A percentile compares a stretch with the other conserved stretches of the same genome.
These are phyloP conservation scores for Tachina lurida DNA, from an alignment of 2,888 invertebrate species.

Conservation along the genomic window DNA sequence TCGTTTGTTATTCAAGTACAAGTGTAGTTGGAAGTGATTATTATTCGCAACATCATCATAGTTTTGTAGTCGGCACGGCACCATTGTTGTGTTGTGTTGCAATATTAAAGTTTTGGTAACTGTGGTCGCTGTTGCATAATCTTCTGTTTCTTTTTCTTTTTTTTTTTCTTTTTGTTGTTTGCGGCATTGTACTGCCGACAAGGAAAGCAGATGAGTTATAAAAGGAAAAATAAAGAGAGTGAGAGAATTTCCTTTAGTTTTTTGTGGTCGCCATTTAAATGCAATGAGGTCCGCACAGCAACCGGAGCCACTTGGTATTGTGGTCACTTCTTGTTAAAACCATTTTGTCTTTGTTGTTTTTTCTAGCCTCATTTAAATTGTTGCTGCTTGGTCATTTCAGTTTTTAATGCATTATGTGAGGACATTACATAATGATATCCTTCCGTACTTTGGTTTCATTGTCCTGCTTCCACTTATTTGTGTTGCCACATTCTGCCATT, in stretches of 20 bases:
- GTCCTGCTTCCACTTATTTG: neutral
- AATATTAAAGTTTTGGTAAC: slow-evolving; percentile 66
- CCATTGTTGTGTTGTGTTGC: slow-evolving; percentile 37
- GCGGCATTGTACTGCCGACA: neutral
- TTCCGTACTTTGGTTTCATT: slow-evolving; percentile 40
- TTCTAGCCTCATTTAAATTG: slow-evolving; percentile 46
- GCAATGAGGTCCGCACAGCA: slow-evolving; percentile 41
- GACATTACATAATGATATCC: slow-evolving; percentile 65
- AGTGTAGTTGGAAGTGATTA: slow-evolving; percentile 51
- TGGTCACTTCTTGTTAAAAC: slow-evolving; percentile 63
- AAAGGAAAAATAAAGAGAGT: slow-evolving; percentile 18
- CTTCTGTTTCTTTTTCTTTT: slow-evolving; percentile 1
- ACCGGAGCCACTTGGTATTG: slow-evolving; percentile 63
- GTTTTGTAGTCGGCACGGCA: neutral
- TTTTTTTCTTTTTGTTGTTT: neutral
- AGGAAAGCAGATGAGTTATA: slow-evolving; percentile 6
- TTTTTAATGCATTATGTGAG: slow-evolving; percentile 68
- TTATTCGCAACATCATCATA: slow-evolving; percentile 49
- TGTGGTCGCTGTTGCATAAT: slow-evolving; percentile 61
- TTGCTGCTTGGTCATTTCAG: slow-evolving; percentile 44
- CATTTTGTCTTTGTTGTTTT: slow-evolving; percentile 54
- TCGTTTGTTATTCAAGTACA: slow-evolving; percentile 50
- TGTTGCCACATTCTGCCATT: slow-evolving; percentile 15
- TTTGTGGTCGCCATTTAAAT: slow-evolving; percentile 33
- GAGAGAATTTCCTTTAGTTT: slow-evolving; percentile 50